These are phyloP conservation scores for Standfussiana lucernea DNA, from an alignment of 2,888 invertebrate genomes.

Conservation along the genomic window DNA sequence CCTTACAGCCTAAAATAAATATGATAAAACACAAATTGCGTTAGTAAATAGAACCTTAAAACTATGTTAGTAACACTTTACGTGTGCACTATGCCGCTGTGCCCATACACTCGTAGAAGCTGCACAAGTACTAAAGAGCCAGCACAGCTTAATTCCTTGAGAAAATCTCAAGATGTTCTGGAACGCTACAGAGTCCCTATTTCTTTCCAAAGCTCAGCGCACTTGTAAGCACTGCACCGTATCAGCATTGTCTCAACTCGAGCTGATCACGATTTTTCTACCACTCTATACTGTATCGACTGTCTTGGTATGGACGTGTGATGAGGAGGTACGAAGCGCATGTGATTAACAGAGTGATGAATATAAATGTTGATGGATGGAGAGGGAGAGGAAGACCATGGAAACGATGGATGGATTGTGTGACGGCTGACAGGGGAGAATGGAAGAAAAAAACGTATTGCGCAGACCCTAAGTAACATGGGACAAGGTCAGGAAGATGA, in stretches of 20 bases:
- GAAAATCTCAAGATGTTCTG: slow-evolving; percentile 12
- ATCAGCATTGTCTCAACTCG: neutral
- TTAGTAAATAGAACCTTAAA: too few relatives aligned
- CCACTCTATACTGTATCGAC: neutral
- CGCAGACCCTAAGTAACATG: neutral
- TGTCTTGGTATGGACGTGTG: neutral
- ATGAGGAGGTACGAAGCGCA: neutral
- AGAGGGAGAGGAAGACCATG: neutral
- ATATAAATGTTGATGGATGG: neutral
- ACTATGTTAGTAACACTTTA: too few relatives aligned
- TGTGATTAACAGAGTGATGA: neutral
- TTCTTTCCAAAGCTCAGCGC: neutral
- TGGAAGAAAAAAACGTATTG: neutral
- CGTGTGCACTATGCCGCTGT: too few relatives aligned
- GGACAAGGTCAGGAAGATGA: neutral
- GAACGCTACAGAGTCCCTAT: slow-evolving; percentile 4
- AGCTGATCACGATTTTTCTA: neutral
- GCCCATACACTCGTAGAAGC: too few relatives aligned
- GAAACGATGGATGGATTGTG: neutral
- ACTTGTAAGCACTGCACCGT: neutral
- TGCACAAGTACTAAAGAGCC: slow-evolving; percentile 1
- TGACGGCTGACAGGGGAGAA: neutral
- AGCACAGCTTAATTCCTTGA: slow-evolving; percentile 18
- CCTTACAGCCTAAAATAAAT: too few relatives aligned
- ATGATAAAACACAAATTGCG: too few relatives aligned